Conservation (phyloP, 2,797 vertebrate genomes). For the Dicrostonyx torquatus region DNA sequence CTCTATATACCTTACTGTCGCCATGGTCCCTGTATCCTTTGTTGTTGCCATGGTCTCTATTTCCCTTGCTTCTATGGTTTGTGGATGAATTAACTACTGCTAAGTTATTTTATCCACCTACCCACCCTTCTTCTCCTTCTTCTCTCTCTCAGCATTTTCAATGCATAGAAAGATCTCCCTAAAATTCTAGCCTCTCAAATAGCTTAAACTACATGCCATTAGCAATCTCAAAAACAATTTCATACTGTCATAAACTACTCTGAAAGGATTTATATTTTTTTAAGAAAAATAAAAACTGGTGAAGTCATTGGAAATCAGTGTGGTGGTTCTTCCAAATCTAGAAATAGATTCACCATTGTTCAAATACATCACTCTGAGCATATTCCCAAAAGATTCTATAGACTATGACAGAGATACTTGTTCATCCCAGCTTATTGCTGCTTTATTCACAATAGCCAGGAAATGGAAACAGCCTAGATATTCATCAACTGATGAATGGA, state of each 20-base stretch:
- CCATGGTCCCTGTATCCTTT: not conserved
- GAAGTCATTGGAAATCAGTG: not conserved
- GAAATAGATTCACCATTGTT: not conserved
- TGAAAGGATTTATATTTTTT: not conserved
- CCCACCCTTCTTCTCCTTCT: not conserved
- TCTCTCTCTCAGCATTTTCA: conserved; percentile 5
- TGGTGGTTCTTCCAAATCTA: not conserved
- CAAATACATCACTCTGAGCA: not conserved
- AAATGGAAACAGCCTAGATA: not conserved
- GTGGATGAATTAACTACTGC: conserved; percentile 18
- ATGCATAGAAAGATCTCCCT: not conserved
- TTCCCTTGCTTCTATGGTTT: conserved; percentile 20
- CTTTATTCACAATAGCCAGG: not conserved
- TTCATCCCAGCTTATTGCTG: not conserved
- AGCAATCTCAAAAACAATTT: not conserved
- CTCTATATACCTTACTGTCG: not conserved
- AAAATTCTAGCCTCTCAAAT: conserved; percentile 27
- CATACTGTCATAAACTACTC: not conserved
- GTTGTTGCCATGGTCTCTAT: conserved; percentile 15
- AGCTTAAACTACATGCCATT: conserved; percentile 25
- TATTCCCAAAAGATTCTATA: not conserved
- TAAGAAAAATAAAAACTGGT: not conserved
- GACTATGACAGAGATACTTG: not conserved
- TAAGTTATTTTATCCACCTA: conserved; percentile 38
- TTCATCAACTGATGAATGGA: not conserved